Base-by-base conservation (phyloP, 2,797 vertebrate species). In the Syncerus caffer region DNA sequence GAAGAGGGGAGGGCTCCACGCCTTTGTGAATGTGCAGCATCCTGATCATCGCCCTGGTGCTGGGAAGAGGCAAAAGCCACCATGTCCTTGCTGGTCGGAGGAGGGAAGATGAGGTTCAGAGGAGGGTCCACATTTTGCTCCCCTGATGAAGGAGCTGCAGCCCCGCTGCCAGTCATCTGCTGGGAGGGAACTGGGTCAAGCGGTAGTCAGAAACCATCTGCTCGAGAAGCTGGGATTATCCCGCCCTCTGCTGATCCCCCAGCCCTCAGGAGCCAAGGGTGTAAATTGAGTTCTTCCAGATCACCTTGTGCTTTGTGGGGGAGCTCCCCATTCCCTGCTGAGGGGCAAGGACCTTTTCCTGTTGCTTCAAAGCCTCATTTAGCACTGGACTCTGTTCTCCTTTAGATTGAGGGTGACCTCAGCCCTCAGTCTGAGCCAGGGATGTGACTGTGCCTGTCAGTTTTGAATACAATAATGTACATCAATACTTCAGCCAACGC, bases 201-300 rank as follows among this genome's bases (percentile, higher is more conserved):
- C 88, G 58, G 95, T 98, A 96, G 96, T 96, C 98, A 97, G 97
- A 97, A 97, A 97, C 98, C 98, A 98, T 98, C 98, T 98, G 98
- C 97, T 98, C 93, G 17, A 95, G 98, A 97, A 97, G 97, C 98
- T 97, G 97, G 97, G 98, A 98, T 98, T 97, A 98, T 96, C 98
- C 96, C 25, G 95, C 97, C 98, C 96, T 97, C 96, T 87, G 97
- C 97, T 98, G 98, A 97, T 98, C 97, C 97, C 97, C 97, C 95
- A 91, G 97, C 96, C 98, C 96, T 82, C 47, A 11, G 96, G 93
- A 97, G 96, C 97, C 95, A 62, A 97, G 97, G 88, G 96, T 97
- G 96, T 97, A 97, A 97, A 97, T 98, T 97, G 97, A 97, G 97
- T 98, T 96, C 93, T 97, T 97, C 95, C 94, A 97, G 97, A 98